Base-by-base conservation (phyloP, 2,888 invertebrate genomes). In the Adelphocoris suturalis region DNA sequence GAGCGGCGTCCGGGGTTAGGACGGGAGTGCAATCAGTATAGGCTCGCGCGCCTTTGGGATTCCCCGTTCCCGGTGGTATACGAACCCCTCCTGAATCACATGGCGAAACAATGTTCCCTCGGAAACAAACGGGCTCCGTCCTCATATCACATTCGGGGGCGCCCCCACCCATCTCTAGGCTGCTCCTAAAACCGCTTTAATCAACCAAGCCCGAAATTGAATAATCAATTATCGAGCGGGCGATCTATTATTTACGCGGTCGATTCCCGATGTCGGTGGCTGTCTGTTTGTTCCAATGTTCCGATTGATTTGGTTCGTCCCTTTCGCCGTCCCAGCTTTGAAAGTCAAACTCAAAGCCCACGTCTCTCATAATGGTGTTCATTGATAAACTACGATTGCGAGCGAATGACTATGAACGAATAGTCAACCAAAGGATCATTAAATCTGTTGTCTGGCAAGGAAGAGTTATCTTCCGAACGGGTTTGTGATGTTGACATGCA, bases 231-330 rank as follows among this genome's bases (percentile, higher is more conserved):
- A 78, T 78, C 46, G 78, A 47, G 78, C 28, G 46, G 37, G 78
- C 78, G 78, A 78, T 78, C 78, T 78, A 78, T 78, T 78, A 78
- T 78, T 46, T 78, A 78, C 78, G n/a, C 78, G 5, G 46, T 78
- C 68, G 68, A 78, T 78, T 78, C 47, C 46, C 78, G 78, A 78
- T 78, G 78, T 46, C 78, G 47, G 46, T 46, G 37, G 68, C 11
- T 68, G 68, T 23, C 23, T 68, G 68, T 68, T 23, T 68, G 68
- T 23, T n/a, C 68, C 16, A 19, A 68, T 23, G 23, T 23, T 68
- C 23, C 68, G 68, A 68, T 23, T 68, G 68, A 68, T 68, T 68
- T 68, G 68, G 23, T 68, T 19, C 23, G 16, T 13, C 52, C 13
- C 52, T 16, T 16, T 11, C 52, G 5, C 12, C 52, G 14, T 2